phyloP scores from a whole-genome alignment of 1,140 invertebrate species.

The Orius laevigatus region DNA sequence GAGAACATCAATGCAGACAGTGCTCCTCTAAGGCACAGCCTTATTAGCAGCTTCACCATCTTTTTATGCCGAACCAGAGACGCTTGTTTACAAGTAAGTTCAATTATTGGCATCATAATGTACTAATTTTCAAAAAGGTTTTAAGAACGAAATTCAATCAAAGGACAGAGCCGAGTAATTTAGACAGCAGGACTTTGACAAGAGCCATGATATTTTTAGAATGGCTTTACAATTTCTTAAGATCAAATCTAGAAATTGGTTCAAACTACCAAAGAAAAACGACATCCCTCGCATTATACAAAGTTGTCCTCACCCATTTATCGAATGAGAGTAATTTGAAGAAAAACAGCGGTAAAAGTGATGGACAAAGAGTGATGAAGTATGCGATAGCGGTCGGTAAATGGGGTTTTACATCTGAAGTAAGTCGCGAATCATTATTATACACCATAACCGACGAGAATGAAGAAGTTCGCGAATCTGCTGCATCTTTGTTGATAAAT shows the following conservation, averaged over 20 bases:
- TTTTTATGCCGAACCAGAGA: conserved; percentile 17
- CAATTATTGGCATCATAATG: too few relatives aligned
- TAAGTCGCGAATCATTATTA: conserved; percentile 24
- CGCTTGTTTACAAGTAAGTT: conserved; percentile 16
- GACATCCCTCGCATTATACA: conserved; percentile 29
- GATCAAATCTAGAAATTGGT: conserved; percentile 31
- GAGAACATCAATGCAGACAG: conserved; percentile 20
- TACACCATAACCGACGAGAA: conserved; percentile 28
- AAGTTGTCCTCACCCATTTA: conserved; percentile 23
- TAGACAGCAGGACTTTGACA: conserved; percentile 9
- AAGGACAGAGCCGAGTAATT: too few relatives aligned
- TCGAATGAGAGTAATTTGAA: conserved; percentile 5
- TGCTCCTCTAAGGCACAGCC: conserved; percentile 16
- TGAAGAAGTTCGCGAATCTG: conserved; percentile 30
- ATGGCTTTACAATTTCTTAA: conserved; percentile 31
- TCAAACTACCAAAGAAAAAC: conserved; percentile 37
- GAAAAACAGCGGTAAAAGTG: conserved; percentile 11
- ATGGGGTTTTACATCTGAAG: conserved; percentile 26
- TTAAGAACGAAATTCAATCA: too few relatives aligned
- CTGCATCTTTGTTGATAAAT: conserved; percentile 27
- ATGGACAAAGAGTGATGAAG: conserved; percentile 11
- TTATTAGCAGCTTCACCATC: conserved; percentile 15
- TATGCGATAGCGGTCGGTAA: conserved; percentile 18
- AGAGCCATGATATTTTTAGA: conserved; percentile 25
- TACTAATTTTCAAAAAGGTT: too few relatives aligned